A percentile compares a stretch with the other conserved stretches of the same genome.
phyloP scores from a whole-genome alignment of 2,888 invertebrate species.

The Tricholauxania praeusta region DNA sequence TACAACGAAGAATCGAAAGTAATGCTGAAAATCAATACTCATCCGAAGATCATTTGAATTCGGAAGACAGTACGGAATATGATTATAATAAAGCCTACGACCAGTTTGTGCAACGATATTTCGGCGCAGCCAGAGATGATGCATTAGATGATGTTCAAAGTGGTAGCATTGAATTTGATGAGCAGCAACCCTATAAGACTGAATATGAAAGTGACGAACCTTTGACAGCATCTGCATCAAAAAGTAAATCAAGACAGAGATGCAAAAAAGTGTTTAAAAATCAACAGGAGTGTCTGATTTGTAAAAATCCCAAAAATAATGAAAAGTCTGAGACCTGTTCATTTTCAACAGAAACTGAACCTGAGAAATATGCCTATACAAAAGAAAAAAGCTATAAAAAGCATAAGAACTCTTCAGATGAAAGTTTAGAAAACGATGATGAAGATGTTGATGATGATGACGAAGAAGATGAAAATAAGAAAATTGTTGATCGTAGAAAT shows the following conservation, averaged over 20 bases:
- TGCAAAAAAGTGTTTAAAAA: slow-evolving; percentile 76
- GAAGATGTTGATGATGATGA: slow-evolving; percentile 37
- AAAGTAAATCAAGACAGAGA: slow-evolving; percentile 42
- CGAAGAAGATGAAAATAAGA: neutral
- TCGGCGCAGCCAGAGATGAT: slow-evolving; percentile 69
- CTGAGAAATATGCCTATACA: slow-evolving; percentile 77
- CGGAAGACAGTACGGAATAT: slow-evolving; percentile 42
- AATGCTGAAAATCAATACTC: slow-evolving; percentile 38
- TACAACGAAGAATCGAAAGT: slow-evolving; percentile 37
- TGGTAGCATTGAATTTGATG: slow-evolving; percentile 37
- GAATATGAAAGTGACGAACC: slow-evolving; percentile 38
- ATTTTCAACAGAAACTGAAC: slow-evolving; percentile 80
- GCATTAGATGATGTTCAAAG: slow-evolving; percentile 29
- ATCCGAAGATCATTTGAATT: slow-evolving; percentile 43
- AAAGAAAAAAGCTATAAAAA: slow-evolving; percentile 69
- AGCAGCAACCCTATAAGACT: slow-evolving; percentile 34
- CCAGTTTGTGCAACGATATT: slow-evolving; percentile 61
- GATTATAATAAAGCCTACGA: slow-evolving; percentile 64
- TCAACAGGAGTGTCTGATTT: slow-evolving; percentile 75
- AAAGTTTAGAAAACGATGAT: slow-evolving; percentile 69
- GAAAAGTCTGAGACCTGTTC: slow-evolving; percentile 85
- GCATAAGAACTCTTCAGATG: slow-evolving; percentile 41
- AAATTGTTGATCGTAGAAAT: neutral
- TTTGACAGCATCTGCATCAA: slow-evolving; percentile 40
- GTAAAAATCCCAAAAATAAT: slow-evolving; percentile 80